phyloP scores from a whole-genome alignment of 2,888 invertebrate species.

The Ferrisia virgata region DNA sequence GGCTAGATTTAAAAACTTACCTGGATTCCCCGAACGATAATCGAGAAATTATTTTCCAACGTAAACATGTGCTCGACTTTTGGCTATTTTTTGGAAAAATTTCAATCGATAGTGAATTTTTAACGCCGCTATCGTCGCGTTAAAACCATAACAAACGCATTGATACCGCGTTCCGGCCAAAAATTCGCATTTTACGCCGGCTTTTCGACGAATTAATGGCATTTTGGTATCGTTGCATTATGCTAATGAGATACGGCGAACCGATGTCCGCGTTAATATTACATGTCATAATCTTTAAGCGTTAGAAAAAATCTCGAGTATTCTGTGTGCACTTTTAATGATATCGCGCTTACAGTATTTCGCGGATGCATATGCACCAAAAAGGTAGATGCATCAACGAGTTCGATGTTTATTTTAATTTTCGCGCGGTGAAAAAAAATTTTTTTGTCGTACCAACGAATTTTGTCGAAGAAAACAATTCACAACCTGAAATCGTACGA shows the following conservation, averaged over 20 bases:
- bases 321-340: not conserved
- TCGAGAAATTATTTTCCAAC: slow-evolving; percentile 14
- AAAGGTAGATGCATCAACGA: not conserved
- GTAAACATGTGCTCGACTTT: slow-evolving; percentile 38
- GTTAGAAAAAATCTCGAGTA: not conserved
- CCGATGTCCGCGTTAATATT: slow-evolving; percentile 29
- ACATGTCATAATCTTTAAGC: not conserved
- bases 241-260: slow-evolving; percentile 35
- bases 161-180: not conserved
- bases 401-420: no score
- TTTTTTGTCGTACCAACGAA: not conserved
- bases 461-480: not conserved
- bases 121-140: not conserved
- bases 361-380: not conserved
- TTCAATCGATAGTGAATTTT: not conserved
- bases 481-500: not conserved
- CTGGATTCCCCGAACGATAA: slow-evolving; percentile 13
- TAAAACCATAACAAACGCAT: not conserved
- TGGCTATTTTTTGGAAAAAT: not conserved
- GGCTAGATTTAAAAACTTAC: slow-evolving; percentile 14
- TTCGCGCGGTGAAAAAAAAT: not conserved
- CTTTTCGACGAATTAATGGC: slow-evolving; percentile 13
- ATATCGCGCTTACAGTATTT: not conserved
- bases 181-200: not conserved
- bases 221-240: slow-evolving; percentile 36